These are phyloP conservation scores for Amyelois transitella DNA, from an alignment of 1,140 invertebrate genomes.

Conservation along the genomic window DNA sequence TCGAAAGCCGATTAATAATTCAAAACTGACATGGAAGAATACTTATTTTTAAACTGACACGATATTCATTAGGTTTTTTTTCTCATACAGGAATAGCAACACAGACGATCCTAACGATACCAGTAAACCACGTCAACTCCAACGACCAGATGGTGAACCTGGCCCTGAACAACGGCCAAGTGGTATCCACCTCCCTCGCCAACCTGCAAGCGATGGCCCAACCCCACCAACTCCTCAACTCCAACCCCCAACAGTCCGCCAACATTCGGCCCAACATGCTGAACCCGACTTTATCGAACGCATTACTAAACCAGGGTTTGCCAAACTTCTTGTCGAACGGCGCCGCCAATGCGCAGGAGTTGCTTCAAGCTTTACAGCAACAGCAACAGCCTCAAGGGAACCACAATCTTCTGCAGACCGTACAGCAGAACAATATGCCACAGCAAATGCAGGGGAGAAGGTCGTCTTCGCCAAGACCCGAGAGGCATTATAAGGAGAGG, in stretches of 20 bases:
- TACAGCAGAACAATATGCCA: conserved; percentile 64
- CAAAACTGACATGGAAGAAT: background rate
- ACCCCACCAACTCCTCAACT: conserved; percentile 75
- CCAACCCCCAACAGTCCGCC: conserved; percentile 50
- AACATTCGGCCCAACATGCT: conserved; percentile 76
- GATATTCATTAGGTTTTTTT: conserved; percentile 1
- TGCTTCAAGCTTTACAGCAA: conserved; percentile 79
- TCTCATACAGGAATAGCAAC: conserved; percentile 86
- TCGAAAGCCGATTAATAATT: too few relatives aligned
- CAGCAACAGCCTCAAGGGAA: conserved; percentile 57
- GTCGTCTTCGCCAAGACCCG: conserved; percentile 61
- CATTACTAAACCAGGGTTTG: conserved; percentile 78
- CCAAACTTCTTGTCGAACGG: conserved; percentile 82
- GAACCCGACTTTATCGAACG: conserved; percentile 67
- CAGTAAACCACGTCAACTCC: conserved; percentile 86
- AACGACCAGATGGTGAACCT: conserved; percentile 88
- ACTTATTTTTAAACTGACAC: background rate
- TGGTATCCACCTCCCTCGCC: conserved; percentile 88
- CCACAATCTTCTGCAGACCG: conserved; percentile 64
- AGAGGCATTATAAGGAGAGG: conserved; percentile 70
- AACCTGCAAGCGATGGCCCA: conserved; percentile 87
- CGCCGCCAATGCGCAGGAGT: conserved; percentile 77
- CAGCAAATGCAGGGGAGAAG: conserved; percentile 56
- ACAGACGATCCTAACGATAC: conserved; percentile 95
- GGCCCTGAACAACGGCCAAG: conserved; percentile 86